phyloP scores from a whole-genome alignment of 2,113 vertebrate genomes.

The Nannospalax galili region DNA sequence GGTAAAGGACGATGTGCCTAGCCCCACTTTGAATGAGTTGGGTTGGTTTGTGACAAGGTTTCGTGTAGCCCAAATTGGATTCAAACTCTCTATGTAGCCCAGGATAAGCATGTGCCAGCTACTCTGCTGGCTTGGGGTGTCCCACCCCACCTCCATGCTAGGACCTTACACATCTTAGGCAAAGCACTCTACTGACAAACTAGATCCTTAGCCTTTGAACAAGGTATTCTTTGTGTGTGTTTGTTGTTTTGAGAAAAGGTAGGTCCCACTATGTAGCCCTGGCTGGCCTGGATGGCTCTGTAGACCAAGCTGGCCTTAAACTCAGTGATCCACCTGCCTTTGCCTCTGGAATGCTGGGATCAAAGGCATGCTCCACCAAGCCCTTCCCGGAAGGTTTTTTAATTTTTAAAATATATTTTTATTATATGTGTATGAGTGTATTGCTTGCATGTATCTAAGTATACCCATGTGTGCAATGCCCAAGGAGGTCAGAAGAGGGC shows the following conservation, averaged over 20 bases:
- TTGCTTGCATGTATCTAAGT: too few relatives aligned
- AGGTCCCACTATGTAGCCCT: neutral
- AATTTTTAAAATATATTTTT: neutral
- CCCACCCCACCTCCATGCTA: neutral
- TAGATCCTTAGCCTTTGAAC: neutral
- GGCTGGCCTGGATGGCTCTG: neutral
- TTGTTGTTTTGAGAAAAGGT: neutral
- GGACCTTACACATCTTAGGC: neutral
- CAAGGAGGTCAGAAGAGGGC: too few relatives aligned
- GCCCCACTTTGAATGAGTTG: neutral
- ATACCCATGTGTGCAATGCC: too few relatives aligned
- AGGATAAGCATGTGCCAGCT: too few relatives aligned
- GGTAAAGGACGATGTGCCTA: neutral
- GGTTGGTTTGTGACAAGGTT: neutral
- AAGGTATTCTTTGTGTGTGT: neutral
- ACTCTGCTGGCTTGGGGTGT: neutral
- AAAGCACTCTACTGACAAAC: neutral
- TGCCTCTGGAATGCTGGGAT: neutral
- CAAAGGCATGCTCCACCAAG: neutral
- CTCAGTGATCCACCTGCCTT: neutral
- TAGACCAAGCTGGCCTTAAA: neutral
- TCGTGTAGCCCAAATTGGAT: neutral
- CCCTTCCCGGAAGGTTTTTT: neutral
- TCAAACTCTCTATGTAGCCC: neutral
- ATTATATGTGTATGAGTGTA: too few relatives aligned